A percentile compares a stretch with the other conserved stretches of the same genome.
phyloP scores from a whole-genome alignment of 2,797 vertebrate species.

The Muscicapa striata region DNA sequence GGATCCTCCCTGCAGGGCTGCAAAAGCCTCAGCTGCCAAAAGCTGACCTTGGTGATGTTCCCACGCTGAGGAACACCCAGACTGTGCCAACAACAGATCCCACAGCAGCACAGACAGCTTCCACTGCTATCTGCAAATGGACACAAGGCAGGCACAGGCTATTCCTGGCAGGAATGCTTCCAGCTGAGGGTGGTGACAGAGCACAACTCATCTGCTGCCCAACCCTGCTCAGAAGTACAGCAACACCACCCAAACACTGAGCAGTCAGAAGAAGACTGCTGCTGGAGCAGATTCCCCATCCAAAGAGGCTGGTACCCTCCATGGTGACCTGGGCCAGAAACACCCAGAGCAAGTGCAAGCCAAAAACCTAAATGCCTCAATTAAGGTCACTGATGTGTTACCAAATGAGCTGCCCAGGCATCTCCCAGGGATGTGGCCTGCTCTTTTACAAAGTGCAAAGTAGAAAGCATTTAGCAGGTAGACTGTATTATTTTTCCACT shows the following conservation, averaged over 20 bases:
- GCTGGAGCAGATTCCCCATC: not conserved
- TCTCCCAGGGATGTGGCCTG: not conserved
- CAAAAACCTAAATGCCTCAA: not conserved
- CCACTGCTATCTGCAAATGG: not conserved
- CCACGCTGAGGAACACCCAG: not conserved
- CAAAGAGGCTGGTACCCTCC: not conserved
- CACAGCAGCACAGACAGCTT: accelerated
- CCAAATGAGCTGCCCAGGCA: not conserved
- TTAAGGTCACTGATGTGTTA: not conserved
- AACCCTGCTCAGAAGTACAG: not conserved
- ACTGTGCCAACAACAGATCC: not conserved
- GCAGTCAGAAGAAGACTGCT: not conserved
- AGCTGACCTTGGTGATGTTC: not conserved
- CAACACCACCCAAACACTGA: not conserved
- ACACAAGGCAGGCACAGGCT: not conserved
- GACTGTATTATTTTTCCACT: constrained; percentile 8
- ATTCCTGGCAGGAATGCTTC: not conserved
- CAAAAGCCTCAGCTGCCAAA: not conserved
- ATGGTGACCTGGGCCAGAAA: not conserved
- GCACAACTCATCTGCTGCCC: not conserved
- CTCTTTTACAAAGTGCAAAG: constrained; percentile 14
- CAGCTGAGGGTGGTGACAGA: not conserved
- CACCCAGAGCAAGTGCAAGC: not conserved
- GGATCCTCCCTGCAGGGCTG: not conserved
- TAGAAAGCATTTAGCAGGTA: constrained; percentile 50